Evolutionary conservation across 2,113 vertebrate species (phyloP).

Genomic region (Carettochelys insculpta): DNA sequence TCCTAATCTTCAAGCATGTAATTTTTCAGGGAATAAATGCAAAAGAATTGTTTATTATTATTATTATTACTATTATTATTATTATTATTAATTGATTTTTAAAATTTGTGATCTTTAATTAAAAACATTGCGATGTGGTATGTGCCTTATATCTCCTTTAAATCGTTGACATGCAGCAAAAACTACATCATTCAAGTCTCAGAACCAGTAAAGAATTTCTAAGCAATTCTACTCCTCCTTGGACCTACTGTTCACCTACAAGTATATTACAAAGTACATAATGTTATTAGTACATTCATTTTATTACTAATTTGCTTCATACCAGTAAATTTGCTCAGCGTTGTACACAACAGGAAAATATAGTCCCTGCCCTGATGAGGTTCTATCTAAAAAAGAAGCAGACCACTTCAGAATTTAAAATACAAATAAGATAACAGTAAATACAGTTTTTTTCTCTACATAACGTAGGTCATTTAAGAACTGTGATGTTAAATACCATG

Average conservation of each 20-base stretch:
- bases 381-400: not conserved
- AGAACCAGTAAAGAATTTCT: not conserved
- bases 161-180: not conserved
- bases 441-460: not conserved
- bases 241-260: not conserved
- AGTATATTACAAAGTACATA: not conserved
- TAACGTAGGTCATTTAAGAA: not conserved
- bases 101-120: constrained; percentile 45
- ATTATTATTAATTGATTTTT: not conserved
- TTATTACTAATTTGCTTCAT: not conserved
- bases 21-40: constrained; percentile 29
- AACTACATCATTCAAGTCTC: not conserved
- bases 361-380: not conserved
- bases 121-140: not conserved
- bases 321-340: not conserved
- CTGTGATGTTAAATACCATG: not conserved
- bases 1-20: not conserved
- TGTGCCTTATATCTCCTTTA: constrained; percentile 9
- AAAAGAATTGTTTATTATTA: constrained; percentile 1
- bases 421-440: not conserved
- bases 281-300: not conserved
- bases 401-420: not conserved
- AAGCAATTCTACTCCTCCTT: not conserved
- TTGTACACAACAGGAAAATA: not conserved
- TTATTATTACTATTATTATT: too few relatives aligned